phyloP scores from a whole-genome alignment of 64 coral and sea anemone genomes.

The Porites australiensis region DNA sequence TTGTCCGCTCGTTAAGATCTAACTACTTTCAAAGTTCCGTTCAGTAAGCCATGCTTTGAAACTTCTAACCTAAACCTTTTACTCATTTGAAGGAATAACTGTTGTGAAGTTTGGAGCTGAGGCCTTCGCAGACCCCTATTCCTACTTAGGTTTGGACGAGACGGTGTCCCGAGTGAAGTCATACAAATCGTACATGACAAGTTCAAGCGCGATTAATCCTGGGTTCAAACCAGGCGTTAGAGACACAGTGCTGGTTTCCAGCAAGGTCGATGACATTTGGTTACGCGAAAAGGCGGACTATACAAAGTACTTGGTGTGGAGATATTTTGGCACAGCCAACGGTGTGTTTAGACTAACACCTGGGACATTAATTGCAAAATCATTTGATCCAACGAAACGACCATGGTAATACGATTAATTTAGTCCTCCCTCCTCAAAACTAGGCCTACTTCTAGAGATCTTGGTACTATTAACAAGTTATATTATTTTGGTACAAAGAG shows the following conservation, averaged over 20 bases:
- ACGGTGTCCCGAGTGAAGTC: background rate
- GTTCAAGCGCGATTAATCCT: constrained; percentile 9
- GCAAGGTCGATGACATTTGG: constrained; percentile 54
- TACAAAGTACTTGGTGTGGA: constrained; percentile 59
- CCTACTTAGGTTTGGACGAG: constrained; percentile 38
- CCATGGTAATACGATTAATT: constrained; percentile 37
- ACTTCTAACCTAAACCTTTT: too few species aligned
- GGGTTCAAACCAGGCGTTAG: constrained; percentile 51
- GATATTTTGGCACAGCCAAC: constrained; percentile 59
- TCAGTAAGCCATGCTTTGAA: too few species aligned
- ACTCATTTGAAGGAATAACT: constrained; percentile 10
- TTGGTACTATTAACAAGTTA: too few species aligned
- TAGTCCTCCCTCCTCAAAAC: too few species aligned
- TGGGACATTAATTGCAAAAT: constrained; percentile 22
- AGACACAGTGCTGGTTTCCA: constrained; percentile 40
- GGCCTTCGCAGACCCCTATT: constrained; percentile 49
- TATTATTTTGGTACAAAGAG: too few species aligned
- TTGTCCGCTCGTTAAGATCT: too few species aligned
- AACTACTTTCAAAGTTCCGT: too few species aligned
- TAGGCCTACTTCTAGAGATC: too few species aligned
- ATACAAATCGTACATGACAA: constrained; percentile 22
- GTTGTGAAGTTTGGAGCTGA: constrained; percentile 42
- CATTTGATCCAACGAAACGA: constrained; percentile 63
- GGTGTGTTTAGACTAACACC: constrained; percentile 64
- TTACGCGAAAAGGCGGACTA: background rate